Conservation (phyloP, 2,113 vertebrate species). For the Tenrec ecaudatus region DNA sequence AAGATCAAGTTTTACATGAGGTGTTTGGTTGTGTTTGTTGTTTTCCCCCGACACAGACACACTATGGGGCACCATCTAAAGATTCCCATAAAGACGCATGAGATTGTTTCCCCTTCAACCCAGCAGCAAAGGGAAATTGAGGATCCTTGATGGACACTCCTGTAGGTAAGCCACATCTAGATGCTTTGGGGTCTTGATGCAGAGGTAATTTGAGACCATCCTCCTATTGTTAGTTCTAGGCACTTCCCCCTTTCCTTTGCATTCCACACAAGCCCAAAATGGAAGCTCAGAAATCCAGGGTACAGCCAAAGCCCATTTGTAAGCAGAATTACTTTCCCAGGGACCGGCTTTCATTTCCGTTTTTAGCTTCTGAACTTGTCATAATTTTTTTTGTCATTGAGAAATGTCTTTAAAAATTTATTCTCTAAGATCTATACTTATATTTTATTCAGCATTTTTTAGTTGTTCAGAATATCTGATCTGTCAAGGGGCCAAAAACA, state of each 20-base stretch:
- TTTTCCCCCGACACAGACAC: background rate
- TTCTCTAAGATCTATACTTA: background rate
- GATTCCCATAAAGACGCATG: background rate
- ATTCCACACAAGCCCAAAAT: background rate
- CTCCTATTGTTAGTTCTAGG: background rate
- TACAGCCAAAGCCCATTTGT: background rate
- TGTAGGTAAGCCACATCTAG: too few species aligned
- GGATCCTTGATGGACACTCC: background rate
- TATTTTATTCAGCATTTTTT: background rate
- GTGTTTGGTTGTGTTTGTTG: background rate
- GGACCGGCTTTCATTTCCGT: background rate
- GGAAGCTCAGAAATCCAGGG: background rate
- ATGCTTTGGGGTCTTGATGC: background rate
- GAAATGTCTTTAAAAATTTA: background rate
- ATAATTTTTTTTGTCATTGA: background rate
- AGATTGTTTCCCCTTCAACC: background rate
- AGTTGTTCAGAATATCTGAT: background rate
- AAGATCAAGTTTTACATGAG: background rate
- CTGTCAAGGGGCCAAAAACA: background rate
- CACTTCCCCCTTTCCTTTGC: background rate
- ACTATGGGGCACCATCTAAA: background rate
- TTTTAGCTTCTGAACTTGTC: constrained; percentile 20
- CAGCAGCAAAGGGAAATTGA: background rate
- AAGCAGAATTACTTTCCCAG: background rate
- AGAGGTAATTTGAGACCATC: background rate